Percentiles rank a stretch among this genome's conserved stretches.
These are phyloP conservation scores for Mionectes olivaceus DNA, from an alignment of 2,797 vertebrate species.

Conservation along the genomic window DNA sequence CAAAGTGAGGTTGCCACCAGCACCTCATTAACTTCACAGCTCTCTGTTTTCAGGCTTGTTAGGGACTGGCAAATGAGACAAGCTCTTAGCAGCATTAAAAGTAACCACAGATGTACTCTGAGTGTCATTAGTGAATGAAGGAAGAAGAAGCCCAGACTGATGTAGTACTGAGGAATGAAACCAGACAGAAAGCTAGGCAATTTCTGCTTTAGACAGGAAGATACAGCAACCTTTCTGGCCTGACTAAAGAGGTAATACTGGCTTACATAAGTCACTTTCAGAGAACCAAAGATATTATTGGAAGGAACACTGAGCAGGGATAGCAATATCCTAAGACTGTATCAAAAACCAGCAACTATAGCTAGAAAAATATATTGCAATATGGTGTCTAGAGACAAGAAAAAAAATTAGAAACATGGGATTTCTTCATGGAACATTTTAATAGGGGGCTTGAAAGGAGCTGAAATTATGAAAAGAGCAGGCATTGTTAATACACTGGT, in stretches of 20 bases:
- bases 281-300: background rate
- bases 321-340: background rate
- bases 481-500: background rate
- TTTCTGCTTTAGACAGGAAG: background rate
- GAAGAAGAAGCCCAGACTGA: background rate
- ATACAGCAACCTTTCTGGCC: background rate
- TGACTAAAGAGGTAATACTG: background rate
- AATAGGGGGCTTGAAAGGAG: background rate
- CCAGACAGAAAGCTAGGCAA: background rate
- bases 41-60: background rate
- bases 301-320: background rate
- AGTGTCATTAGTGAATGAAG: background rate
- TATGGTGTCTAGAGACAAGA: background rate
- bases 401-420: background rate
- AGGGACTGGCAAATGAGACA: background rate
- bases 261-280: background rate
- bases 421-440: background rate
- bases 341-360: background rate
- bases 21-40: background rate
- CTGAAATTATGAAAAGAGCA: background rate
- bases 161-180: background rate
- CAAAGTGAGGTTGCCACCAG: background rate
- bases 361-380: background rate
- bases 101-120: conserved; percentile 4
- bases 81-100: conserved; percentile 21